A percentile compares a stretch with the other conserved stretches of the same genome.
Evolutionary conservation across 2,113 vertebrate genomes (phyloP).

Genomic region (Ictalurus punctatus): DNA sequence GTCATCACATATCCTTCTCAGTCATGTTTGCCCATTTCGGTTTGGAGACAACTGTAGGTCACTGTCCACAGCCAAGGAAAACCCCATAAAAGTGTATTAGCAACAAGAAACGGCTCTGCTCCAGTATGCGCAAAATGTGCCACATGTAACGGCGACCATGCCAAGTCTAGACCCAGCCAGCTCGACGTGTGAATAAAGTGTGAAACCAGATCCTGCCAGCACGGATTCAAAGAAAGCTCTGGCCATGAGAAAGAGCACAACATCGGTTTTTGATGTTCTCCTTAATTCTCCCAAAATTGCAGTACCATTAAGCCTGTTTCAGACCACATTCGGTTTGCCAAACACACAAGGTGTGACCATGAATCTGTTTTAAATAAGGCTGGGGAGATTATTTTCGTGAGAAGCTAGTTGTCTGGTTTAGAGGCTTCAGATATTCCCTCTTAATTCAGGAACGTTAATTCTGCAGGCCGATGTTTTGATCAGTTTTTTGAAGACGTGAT

Average conservation of each 20-base stretch:
- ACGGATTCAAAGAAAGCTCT: slow-evolving; percentile 28
- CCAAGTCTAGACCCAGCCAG: slow-evolving; percentile 56
- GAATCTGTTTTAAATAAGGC: neutral
- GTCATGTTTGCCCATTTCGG: slow-evolving; percentile 54
- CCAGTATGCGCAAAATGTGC: slow-evolving; percentile 54
- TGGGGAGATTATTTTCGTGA: neutral
- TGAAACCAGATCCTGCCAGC: slow-evolving; percentile 50
- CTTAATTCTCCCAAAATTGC: slow-evolving; percentile 33
- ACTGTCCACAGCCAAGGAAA: slow-evolving; percentile 55
- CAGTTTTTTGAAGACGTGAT: neutral
- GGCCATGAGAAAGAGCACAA: slow-evolving; percentile 33
- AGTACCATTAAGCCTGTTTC: slow-evolving; percentile 20
- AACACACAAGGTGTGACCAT: slow-evolving; percentile 15
- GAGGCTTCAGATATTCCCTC: neutral
- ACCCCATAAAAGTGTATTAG: slow-evolving; percentile 56
- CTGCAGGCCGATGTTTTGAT: neutral
- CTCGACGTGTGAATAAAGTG: slow-evolving; percentile 45
- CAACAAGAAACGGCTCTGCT: slow-evolving; percentile 41
- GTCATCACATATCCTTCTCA: slow-evolving; percentile 38
- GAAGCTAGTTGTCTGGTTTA: neutral
- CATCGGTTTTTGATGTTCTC: slow-evolving; percentile 28
- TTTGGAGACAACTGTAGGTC: slow-evolving; percentile 48
- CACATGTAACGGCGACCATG: slow-evolving; percentile 46
- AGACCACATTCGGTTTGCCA: slow-evolving; percentile 3
- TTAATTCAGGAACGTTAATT: neutral